Conservation (phyloP, 2,797 vertebrate genomes). For the Sternotherus odoratus region DNA sequence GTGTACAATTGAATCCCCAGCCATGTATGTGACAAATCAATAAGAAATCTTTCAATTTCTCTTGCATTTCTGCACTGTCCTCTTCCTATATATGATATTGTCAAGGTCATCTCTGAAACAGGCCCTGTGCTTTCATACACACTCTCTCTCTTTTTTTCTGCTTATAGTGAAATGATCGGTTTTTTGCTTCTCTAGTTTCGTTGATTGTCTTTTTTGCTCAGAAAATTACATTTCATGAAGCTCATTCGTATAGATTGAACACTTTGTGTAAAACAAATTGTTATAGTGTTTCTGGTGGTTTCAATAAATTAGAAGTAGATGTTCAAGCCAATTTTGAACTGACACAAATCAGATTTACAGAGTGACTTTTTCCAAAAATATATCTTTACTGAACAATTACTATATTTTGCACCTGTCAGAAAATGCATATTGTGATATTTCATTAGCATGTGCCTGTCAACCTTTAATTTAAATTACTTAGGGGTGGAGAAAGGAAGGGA, state of each 20-base stretch:
- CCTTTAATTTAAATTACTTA: constrained; percentile 64
- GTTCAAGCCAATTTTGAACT: constrained; percentile 62
- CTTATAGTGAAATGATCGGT: neutral
- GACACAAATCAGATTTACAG: constrained; percentile 72
- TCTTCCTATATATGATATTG: neutral
- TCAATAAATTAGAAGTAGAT: constrained; percentile 71
- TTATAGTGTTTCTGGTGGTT: constrained; percentile 44
- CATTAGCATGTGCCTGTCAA: constrained; percentile 64
- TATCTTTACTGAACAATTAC: constrained; percentile 45
- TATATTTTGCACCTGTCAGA: constrained; percentile 59
- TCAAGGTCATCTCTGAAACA: neutral
- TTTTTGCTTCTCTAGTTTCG: neutral
- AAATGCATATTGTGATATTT: constrained; percentile 73
- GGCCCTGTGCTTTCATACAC: neutral
- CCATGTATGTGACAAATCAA: neutral
- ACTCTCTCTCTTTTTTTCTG: neutral
- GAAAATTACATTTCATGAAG: constrained; percentile 70
- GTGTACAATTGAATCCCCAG: neutral
- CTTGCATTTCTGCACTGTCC: neutral
- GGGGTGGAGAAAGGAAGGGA: constrained; percentile 1
- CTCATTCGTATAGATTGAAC: constrained; percentile 67
- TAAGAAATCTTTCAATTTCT: neutral
- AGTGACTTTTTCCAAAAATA: constrained; percentile 63
- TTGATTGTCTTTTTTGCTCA: constrained; percentile 25
- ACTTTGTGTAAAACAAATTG: constrained; percentile 69